phyloP scores from a whole-genome alignment of 2,888 invertebrate species.

The Serripes groenlandicus region DNA sequence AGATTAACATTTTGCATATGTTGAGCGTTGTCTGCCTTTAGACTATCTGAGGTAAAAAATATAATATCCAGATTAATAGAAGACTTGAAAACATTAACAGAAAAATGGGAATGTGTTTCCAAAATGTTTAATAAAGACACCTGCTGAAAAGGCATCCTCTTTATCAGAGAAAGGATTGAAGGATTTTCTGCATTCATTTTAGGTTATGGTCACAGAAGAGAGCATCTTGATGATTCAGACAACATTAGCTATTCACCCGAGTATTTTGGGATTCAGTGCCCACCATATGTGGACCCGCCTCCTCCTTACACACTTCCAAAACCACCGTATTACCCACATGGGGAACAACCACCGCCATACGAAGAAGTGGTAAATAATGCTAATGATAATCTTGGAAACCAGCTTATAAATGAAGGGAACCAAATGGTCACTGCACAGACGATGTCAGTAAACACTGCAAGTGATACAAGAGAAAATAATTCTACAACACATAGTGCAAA shows the following conservation, averaged over 20 bases:
- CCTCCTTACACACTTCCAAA: conserved; percentile 85
- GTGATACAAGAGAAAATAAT: conserved; percentile 11
- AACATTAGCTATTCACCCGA: conserved; percentile 81
- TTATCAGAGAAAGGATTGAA: background rate
- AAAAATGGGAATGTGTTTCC: too few relatives aligned
- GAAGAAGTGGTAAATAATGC: conserved; percentile 72
- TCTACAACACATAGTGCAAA: background rate
- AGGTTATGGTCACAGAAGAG: conserved; percentile 75
- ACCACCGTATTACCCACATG: conserved; percentile 75
- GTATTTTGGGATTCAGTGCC: conserved; percentile 81
- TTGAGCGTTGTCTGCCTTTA: too few relatives aligned
- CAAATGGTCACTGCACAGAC: background rate
- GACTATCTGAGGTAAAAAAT: too few relatives aligned
- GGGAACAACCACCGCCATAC: conserved; percentile 84
- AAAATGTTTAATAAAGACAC: background rate
- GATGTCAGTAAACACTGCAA: background rate
- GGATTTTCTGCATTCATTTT: conserved; percentile 14
- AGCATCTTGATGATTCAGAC: conserved; percentile 81
- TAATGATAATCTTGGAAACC: conserved; percentile 38
- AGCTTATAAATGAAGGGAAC: background rate
- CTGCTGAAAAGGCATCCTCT: background rate
- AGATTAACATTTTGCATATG: too few relatives aligned
- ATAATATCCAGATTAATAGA: too few relatives aligned
- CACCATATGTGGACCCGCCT: conserved; percentile 85
- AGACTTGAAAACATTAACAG: too few relatives aligned